These are phyloP conservation scores for Drosophila azteca DNA, from an alignment of 1,140 invertebrate genomes.

Conservation along the genomic window DNA sequence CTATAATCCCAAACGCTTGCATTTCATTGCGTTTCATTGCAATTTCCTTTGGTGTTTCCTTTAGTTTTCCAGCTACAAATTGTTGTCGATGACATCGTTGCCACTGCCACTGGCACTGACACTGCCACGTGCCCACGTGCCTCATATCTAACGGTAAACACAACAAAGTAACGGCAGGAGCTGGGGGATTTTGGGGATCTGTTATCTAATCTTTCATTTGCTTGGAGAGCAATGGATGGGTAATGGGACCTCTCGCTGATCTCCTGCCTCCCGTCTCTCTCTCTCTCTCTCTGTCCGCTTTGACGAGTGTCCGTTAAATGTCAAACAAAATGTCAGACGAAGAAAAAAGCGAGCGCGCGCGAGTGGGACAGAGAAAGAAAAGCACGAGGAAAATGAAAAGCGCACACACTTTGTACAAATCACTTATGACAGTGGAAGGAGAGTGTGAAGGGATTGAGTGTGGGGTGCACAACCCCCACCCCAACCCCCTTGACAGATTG, in stretches of 20 bases:
- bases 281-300: conserved; percentile 20
- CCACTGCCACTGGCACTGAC: background rate
- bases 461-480: background rate
- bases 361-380: background rate
- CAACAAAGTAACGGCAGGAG: conserved; percentile 36
- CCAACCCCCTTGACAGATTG: conserved; percentile 36
- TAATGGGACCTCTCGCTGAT: background rate
- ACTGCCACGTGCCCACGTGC: background rate
- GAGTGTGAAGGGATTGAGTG: background rate
- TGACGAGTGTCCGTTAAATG: conserved; percentile 71
- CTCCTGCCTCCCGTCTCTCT: conserved; percentile 8
- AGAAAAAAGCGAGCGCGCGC: background rate
- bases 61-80: conserved; percentile 25
- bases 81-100: conserved; percentile 25
- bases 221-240: background rate
- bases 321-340: conserved; percentile 60
- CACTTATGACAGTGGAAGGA: conserved; percentile 58
- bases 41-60: conserved; percentile 4
- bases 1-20: conserved; percentile 1
- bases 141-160: conserved; percentile 26
- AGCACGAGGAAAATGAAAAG: conserved; percentile 32
- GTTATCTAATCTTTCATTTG: conserved; percentile 29
- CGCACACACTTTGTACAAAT: conserved; percentile 74
- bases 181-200: conserved; percentile 15
- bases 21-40: conserved; percentile 3